Percentiles rank a stretch among this genome's conserved stretches.
Conservation (phyloP, 2,113 vertebrate species). For the Erythrocercus mccallii region DNA sequence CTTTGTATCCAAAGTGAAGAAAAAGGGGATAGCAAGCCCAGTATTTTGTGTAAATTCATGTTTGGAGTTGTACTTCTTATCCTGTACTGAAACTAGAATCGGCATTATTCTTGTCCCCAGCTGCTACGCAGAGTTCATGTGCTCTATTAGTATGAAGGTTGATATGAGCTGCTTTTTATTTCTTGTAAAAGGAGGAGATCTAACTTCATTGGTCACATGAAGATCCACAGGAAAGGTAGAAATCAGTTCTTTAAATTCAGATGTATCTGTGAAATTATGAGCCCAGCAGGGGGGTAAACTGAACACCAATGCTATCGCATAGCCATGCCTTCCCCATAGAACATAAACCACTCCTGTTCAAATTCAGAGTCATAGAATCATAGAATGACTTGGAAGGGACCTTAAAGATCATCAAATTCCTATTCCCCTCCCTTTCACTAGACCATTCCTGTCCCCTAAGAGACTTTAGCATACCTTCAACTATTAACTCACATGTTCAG, state of each 20-base stretch:
- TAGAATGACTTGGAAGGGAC: not conserved
- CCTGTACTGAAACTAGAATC: not conserved
- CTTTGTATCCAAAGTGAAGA: not conserved
- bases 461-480: not conserved
- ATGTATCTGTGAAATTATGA: not conserved
- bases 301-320: not conserved
- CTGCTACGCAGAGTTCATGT: not conserved
- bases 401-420: not conserved
- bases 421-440: not conserved
- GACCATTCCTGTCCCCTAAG: not conserved
- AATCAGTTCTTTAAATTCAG: not conserved
- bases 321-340: not conserved
- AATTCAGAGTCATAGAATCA: not conserved
- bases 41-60: not conserved
- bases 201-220: not conserved
- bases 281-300: accelerated
- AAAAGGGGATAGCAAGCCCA: not conserved
- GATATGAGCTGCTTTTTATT: not conserved
- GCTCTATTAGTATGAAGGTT: not conserved
- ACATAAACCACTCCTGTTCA: not conserved
- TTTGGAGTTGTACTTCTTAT: not conserved
- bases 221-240: not conserved
- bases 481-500: not conserved
- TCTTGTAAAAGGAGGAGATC: not conserved
- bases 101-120: not conserved